These are phyloP conservation scores for Drosophila koepferae DNA, from an alignment of 2,888 invertebrate species.

Conservation along the genomic window DNA sequence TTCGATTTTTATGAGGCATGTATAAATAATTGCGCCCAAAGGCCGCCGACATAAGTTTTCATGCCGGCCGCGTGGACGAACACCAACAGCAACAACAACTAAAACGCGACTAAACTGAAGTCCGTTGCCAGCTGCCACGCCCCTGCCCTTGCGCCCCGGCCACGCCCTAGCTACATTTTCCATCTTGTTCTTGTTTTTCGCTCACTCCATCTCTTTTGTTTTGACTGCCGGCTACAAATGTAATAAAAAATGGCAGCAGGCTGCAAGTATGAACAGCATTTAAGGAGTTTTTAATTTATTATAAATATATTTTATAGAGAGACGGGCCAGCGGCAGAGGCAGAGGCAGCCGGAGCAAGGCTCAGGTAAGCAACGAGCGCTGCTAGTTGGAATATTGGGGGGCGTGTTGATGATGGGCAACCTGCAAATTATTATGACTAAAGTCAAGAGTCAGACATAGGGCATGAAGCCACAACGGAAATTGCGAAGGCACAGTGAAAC, in stretches of 20 bases:
- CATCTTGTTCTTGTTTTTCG: conserved; percentile 16
- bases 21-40: conserved; percentile 84
- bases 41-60: conserved; percentile 83
- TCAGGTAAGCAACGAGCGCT: conserved; percentile 20
- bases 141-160: conserved; percentile 43
- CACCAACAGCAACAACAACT: conserved; percentile 35
- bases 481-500: conserved; percentile 37
- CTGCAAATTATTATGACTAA: conserved; percentile 70
- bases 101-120: conserved; percentile 69
- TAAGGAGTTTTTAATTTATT: conserved; percentile 84
- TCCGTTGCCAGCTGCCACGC: conserved; percentile 47
- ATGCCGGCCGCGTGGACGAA: conserved; percentile 79
- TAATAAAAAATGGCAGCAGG: conserved; percentile 59
- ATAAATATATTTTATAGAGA: conserved; percentile 72
- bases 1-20: conserved; percentile 82
- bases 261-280: conserved; percentile 71
- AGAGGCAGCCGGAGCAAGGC: conserved; percentile 7
- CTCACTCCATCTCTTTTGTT: conserved; percentile 18
- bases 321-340: background rate
- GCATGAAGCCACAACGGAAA: conserved; percentile 13
- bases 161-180: conserved; percentile 50
- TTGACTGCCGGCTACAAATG: conserved; percentile 65
- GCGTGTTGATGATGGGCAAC: conserved; percentile 75
- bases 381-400: conserved; percentile 54
- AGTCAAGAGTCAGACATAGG: conserved; percentile 29